Conservation (phyloP, 2,797 vertebrate species). For the Hydrolagus colliei region DNA sequence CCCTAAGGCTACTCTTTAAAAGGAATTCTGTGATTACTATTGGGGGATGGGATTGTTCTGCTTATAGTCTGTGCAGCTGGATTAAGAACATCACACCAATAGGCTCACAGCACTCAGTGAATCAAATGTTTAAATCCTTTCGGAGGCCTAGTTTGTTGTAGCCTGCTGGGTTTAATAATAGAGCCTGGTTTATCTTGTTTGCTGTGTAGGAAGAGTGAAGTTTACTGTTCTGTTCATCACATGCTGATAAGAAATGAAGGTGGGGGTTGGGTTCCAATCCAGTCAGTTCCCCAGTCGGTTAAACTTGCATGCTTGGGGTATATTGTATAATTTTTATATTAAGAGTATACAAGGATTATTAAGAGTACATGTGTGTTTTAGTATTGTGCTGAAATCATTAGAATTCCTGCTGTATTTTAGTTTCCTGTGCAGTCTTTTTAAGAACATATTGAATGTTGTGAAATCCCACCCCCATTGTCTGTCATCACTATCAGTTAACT, state of each 20-base stretch:
- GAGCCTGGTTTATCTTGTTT: slow-evolving; percentile 31
- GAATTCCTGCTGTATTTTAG: too few species aligned
- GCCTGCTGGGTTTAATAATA: slow-evolving; percentile 14
- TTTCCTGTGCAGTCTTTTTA: too few species aligned
- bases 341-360: too few species aligned
- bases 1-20: slow-evolving; percentile 33
- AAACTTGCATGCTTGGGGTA: background rate
- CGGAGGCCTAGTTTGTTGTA: slow-evolving; percentile 23
- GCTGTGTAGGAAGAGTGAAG: slow-evolving; percentile 12
- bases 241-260: slow-evolving; percentile 11
- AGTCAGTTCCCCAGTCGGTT: too few species aligned
- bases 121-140: background rate
- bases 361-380: too few species aligned
- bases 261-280: background rate
- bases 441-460: too few species aligned
- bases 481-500: too few species aligned
- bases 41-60: slow-evolving; percentile 33
- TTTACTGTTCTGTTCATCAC: background rate
- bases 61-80: slow-evolving; percentile 33
- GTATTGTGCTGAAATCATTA: too few species aligned
- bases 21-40: slow-evolving; percentile 32
- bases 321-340: too few species aligned
- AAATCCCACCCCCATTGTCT: too few species aligned
- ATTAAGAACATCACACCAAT: slow-evolving; percentile 18
- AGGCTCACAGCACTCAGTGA: background rate